These are phyloP conservation scores for Gortyna flavago DNA, from an alignment of 2,888 invertebrate genomes.

Conservation along the genomic window DNA sequence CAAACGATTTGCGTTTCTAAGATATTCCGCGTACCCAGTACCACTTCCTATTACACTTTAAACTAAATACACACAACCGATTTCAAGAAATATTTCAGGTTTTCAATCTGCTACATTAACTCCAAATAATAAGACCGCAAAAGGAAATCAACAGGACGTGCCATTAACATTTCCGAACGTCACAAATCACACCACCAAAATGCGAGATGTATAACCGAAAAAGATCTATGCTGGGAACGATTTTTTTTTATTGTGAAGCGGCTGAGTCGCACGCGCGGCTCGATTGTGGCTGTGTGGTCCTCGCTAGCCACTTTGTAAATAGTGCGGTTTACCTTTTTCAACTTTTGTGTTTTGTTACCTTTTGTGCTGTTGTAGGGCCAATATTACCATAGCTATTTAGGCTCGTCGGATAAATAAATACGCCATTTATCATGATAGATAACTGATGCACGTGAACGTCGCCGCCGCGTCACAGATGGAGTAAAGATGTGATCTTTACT, in stretches of 20 bases:
- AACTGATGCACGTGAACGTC: conserved; percentile 88
- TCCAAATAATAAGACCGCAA: conserved; percentile 67
- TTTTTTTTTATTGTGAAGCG: conserved; percentile 86
- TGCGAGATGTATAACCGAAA: conserved; percentile 89
- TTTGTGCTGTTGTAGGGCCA: conserved; percentile 90
- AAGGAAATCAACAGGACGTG: conserved; percentile 83
- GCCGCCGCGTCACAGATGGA: conserved; percentile 83
- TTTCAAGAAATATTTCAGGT: conserved; percentile 19
- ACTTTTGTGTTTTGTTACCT: conserved; percentile 91
- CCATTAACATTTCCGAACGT: conserved; percentile 89
- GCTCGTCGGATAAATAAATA: conserved; percentile 90
- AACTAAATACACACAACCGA: conserved; percentile 33
- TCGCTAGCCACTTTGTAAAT: conserved; percentile 90
- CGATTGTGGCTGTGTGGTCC: conserved; percentile 90
- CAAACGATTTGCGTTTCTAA: conserved; percentile 84
- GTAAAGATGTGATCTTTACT: conserved; percentile 85
- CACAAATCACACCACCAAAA: conserved; percentile 90
- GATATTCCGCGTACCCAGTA: conserved; percentile 71
- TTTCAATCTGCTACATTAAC: conserved; percentile 46
- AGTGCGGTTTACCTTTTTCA: conserved; percentile 91
- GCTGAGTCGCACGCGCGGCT: conserved; percentile 89
- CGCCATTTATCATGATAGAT: conserved; percentile 90
- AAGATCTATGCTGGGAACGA: conserved; percentile 88
- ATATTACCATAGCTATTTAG: conserved; percentile 91
- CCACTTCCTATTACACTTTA: conserved; percentile 65